Base-by-base conservation (phyloP, 2,797 vertebrate genomes). In the Craterocephalus amniculus region DNA sequence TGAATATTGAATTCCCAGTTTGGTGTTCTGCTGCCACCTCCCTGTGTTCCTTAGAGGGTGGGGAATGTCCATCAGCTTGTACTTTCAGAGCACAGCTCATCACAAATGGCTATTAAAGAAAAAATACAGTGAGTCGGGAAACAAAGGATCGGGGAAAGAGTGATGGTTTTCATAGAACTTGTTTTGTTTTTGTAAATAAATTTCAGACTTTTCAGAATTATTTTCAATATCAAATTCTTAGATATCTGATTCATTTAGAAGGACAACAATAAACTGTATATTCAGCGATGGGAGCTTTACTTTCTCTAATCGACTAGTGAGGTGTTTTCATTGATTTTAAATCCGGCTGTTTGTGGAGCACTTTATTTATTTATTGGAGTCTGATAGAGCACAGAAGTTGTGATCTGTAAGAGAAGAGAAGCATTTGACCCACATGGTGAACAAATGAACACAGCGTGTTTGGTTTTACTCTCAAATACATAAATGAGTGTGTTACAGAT, bases 301-400 rank as follows among this genome's bases (percentile, higher is more conserved):
- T 64, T 79, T 48, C 75, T 76, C 38, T 78, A 89, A 89, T 78
- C 87, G 76, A 67, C 76, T 64, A 88, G 84, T 58, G 74, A 80
- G 32, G 63, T 72, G 55, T 79, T 74, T 84, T 78, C 68, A 81
- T 58, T 79, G 79, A 86, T 80, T 83, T 49, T 67, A 84, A 40
- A 84, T 89, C 83, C 84, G 87, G 78, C 78, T 90, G 84, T 92
- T 87, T 83, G 88, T 87, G 85, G 89, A 92, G 88, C 91, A 94
- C 92, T 94, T 94, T 93, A 94, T 94, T 93, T 94, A 95, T 94
- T 94, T 94, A 94, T 94, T 94, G 90, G 75, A 85, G 80, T 87
- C 76, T 68, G 80, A 79, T 87, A 88, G 84, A 91, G 85, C 73
- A 73, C 83, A 84, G 77, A 56, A 61, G 60, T 83, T 89, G 72